A percentile compares a stretch with the other conserved stretches of the same genome.
These are phyloP conservation scores for Pipistrellus nathusii DNA, from an alignment of 2,797 vertebrate species.

Conservation along the genomic window DNA sequence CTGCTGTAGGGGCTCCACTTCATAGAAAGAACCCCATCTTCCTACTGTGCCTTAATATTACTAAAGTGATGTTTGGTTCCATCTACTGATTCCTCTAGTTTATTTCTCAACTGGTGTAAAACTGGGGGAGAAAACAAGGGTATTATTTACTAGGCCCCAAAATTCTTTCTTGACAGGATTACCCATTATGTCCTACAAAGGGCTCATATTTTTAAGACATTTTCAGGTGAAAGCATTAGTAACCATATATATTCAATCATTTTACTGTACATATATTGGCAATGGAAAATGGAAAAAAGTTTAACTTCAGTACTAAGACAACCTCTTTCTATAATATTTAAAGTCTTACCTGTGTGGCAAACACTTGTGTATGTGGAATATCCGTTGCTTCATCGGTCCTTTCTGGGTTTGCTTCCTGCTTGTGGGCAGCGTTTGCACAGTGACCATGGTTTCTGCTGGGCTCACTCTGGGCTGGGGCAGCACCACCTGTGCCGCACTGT, in stretches of 20 bases:
- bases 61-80: not conserved
- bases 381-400: not conserved
- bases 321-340: not conserved
- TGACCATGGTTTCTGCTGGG: not conserved
- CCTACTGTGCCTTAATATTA: rapidly evolving
- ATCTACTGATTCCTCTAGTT: not conserved
- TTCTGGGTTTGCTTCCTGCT: not conserved
- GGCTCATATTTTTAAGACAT: conserved; percentile 6
- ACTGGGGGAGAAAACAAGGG: not conserved
- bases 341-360: conserved; percentile 86
- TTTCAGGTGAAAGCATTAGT: not conserved
- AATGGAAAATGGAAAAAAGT: conserved; percentile 7
- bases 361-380: conserved; percentile 61
- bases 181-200: not conserved
- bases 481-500: rapidly evolving
- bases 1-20: not conserved
- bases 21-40: not conserved
- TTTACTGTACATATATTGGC: not conserved
- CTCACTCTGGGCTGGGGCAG: not conserved
- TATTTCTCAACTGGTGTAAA: not conserved
- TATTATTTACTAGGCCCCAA: not conserved
- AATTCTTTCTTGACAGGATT: not conserved
- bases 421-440: not conserved
- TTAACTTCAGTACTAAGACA: not conserved
- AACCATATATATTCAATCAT: not conserved